phyloP scores from a whole-genome alignment of 2,888 invertebrate genomes.

The Tenthredo distinguenda region DNA sequence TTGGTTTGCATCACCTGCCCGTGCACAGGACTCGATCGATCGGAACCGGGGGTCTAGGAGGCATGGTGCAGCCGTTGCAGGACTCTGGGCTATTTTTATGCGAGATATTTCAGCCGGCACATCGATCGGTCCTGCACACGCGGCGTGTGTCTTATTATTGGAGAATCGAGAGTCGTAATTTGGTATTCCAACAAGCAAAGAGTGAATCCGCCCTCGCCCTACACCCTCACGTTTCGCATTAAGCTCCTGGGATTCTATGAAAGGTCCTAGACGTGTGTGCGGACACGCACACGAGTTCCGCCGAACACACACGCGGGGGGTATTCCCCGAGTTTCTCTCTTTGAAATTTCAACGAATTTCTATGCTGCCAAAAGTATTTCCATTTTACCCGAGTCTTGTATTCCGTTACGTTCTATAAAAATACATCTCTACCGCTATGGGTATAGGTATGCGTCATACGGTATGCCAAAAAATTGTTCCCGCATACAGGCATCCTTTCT shows the following conservation, averaged over 20 bases:
- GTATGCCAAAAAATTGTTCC: neutral
- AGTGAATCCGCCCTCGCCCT: slow-evolving; percentile 44
- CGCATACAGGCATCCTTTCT: neutral
- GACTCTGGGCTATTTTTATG: neutral
- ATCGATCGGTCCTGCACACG: no score
- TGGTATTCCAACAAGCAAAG: slow-evolving; percentile 44
- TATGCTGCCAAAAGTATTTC: neutral
- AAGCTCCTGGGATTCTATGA: slow-evolving; percentile 43
- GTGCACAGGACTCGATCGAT: neutral
- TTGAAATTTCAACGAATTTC: slow-evolving; percentile 27
- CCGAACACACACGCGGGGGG: neutral
- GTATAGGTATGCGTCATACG: neutral
- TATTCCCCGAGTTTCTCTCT: neutral
- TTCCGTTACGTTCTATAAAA: neutral
- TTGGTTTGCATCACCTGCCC: neutral
- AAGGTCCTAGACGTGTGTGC: neutral
- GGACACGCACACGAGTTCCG: neutral
- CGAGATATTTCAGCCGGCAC: no score
- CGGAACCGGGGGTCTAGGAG: neutral
- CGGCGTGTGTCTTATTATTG: neutral
- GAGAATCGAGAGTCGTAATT: slow-evolving; percentile 40
- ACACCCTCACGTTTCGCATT: slow-evolving; percentile 48
- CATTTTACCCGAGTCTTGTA: neutral
- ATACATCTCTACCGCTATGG: no score
- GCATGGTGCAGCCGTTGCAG: neutral